Base-by-base conservation (phyloP, 2,113 vertebrate species). In the Brachypteracias leptosomus region DNA sequence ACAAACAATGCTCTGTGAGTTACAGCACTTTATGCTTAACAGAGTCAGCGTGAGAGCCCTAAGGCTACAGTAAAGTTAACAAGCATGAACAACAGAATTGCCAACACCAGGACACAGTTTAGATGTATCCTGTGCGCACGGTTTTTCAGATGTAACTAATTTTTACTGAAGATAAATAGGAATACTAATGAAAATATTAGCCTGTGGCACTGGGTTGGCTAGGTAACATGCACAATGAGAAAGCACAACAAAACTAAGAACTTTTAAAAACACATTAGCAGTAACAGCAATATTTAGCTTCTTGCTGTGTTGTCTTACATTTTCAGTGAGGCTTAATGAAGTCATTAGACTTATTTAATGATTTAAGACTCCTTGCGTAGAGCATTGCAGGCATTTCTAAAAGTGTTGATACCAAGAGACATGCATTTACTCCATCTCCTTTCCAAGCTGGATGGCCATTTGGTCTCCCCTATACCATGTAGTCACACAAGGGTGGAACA, bases 61-160 rank as follows among this genome's bases (percentile, higher is more conserved):
- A 13, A 88, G 82, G 95, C 90, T 74, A 91, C 85, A 73, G 54
- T 57, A 51, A 95, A 89, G 66, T 92, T 85, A 90, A 91, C 75
- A 88, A 73, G 85, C 71, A 88, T 71, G 57, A 91, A 86, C 82
- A 85, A n/a, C 57, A 79, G 59, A 89, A 90, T 74, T 92, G 80
- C 80, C 73, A 85, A 18, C 77, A 89, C 87, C 70, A 89, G 70
- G 66, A 92, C 87, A 81, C 13, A 75, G 74, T 87, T 95, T 87
- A n/a, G 71, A 63, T 7, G 42, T 59, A 88, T 80, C 93, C 80
- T 80, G 67, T 73, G 62, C 74, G 77, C 42, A 71, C 25, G 85
- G 55, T 77, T 88, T 93, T 83, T 89, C 93, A 93, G 77, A 91
- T 90, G 93, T 91, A 88, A 93, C 75, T 83, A 85, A 88, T 83